Conservation (phyloP, 2,888 invertebrate species). For the Microplitis manilae region DNA sequence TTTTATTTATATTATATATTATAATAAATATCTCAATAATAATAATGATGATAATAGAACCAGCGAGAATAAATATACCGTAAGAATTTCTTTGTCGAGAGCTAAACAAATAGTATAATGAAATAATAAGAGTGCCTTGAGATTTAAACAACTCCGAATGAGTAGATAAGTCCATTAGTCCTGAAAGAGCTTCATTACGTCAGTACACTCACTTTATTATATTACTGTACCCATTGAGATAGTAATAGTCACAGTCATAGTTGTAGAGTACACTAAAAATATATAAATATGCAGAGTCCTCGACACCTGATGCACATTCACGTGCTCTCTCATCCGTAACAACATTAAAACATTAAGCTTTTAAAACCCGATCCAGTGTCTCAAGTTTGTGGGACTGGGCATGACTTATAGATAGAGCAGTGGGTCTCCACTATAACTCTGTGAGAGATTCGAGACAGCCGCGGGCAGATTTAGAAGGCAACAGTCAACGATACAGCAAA, state of each 20-base stretch:
- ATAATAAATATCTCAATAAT: not conserved
- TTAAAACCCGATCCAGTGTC: not conserved
- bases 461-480: slow-evolving; percentile 59
- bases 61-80: not conserved
- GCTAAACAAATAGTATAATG: slow-evolving; percentile 1
- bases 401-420: too few relatives aligned
- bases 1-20: not conserved
- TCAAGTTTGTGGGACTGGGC: too few relatives aligned
- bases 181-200: slow-evolving; percentile 1
- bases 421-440: not conserved
- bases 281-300: not conserved
- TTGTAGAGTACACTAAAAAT: not conserved
- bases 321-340: not conserved
- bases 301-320: slow-evolving; percentile 6
- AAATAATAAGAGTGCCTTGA: slow-evolving; percentile 30
- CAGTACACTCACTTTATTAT: not conserved
- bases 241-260: not conserved
- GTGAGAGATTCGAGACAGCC: slow-evolving; percentile 12
- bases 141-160: slow-evolving; percentile 31
- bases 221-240: not conserved
- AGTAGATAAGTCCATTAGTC: slow-evolving; percentile 45
- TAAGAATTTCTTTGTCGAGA: not conserved
- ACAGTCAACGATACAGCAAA: slow-evolving; percentile 58
- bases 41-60: not conserved
- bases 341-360: slow-evolving; percentile 11